phyloP scores from a whole-genome alignment of 2,888 invertebrate species.

The Galerucella nymphaeae region DNA sequence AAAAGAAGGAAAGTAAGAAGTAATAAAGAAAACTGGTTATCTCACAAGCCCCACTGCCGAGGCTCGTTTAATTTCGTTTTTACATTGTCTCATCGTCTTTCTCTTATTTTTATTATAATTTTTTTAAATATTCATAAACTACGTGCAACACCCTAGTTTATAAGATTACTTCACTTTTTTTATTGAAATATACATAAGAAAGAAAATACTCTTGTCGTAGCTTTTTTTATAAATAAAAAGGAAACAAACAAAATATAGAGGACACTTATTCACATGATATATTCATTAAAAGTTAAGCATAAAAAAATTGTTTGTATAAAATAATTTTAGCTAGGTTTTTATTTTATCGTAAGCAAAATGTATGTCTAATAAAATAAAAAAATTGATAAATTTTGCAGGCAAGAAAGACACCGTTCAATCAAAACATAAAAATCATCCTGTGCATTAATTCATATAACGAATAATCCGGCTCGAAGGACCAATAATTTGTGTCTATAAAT shows the following conservation, averaged over 20 bases:
- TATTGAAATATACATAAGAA: constrained; percentile 35
- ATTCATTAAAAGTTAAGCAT: constrained; percentile 63
- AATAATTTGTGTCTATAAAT: not conserved
- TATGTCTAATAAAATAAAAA: constrained; percentile 50
- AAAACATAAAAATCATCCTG: constrained; percentile 20
- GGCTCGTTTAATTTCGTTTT: constrained; percentile 50
- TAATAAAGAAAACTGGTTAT: constrained; percentile 39
- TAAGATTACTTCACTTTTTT: constrained; percentile 57
- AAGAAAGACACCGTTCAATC: constrained; percentile 24
- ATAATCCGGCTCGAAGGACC: constrained; percentile 1
- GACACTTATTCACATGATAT: constrained; percentile 59
- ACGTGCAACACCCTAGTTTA: constrained; percentile 64
- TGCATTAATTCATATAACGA: constrained; percentile 8
- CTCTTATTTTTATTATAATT: constrained; percentile 50
- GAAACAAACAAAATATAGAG: constrained; percentile 52
- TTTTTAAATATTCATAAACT: constrained; percentile 55
- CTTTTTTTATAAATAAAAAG: constrained; percentile 51
- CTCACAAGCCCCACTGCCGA: constrained; percentile 56
- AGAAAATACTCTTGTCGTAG: constrained; percentile 57
- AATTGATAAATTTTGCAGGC: constrained; percentile 53
- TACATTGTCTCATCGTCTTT: constrained; percentile 46
- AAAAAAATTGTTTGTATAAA: constrained; percentile 64
- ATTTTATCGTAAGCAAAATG: constrained; percentile 64
- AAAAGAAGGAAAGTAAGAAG: constrained; percentile 69
- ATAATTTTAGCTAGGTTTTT: constrained; percentile 64